Evolutionary conservation across 2,888 invertebrate genomes (phyloP).

Genomic region (Andrena trimmerana): DNA sequence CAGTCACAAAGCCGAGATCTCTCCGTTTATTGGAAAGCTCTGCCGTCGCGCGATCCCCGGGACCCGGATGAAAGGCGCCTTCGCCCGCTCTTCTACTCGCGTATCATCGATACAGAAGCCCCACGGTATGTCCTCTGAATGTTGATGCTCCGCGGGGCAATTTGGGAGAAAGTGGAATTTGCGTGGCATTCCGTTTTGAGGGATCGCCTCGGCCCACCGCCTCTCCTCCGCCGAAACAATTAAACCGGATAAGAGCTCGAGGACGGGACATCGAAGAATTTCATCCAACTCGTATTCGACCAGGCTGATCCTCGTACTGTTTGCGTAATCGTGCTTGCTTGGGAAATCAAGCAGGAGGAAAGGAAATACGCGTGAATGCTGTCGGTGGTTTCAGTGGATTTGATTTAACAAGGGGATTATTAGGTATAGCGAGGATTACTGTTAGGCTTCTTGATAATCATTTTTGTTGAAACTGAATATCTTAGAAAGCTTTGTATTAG

Average conservation of each 20-base stretch:
- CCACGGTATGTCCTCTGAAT: slow-evolving; percentile 53
- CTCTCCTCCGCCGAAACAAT: slow-evolving; percentile 51
- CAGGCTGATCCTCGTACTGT: not conserved
- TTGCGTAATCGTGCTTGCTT: not conserved
- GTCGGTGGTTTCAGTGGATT: not conserved
- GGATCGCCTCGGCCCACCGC: slow-evolving; percentile 27
- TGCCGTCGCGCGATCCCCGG: slow-evolving; percentile 61
- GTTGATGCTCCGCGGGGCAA: slow-evolving; percentile 62
- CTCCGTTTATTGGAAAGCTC: slow-evolving; percentile 77
- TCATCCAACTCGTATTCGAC: not conserved
- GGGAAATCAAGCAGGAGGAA: not conserved
- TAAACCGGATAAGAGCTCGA: slow-evolving; percentile 36
- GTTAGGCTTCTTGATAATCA: no score
- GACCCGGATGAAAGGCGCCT: slow-evolving; percentile 65
- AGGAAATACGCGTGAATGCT: not conserved
- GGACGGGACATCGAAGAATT: slow-evolving; percentile 26
- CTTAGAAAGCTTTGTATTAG: not conserved
- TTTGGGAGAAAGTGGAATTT: slow-evolving; percentile 62
- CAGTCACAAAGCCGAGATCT: slow-evolving; percentile 79
- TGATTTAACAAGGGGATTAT: no score
- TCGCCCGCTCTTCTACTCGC: slow-evolving; percentile 38
- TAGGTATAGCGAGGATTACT: no score
- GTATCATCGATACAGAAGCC: slow-evolving; percentile 70
- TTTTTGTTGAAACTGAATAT: no score
- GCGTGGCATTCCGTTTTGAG: slow-evolving; percentile 63